phyloP scores from a whole-genome alignment of 2,888 invertebrate genomes.

The Cephus pulcher region DNA sequence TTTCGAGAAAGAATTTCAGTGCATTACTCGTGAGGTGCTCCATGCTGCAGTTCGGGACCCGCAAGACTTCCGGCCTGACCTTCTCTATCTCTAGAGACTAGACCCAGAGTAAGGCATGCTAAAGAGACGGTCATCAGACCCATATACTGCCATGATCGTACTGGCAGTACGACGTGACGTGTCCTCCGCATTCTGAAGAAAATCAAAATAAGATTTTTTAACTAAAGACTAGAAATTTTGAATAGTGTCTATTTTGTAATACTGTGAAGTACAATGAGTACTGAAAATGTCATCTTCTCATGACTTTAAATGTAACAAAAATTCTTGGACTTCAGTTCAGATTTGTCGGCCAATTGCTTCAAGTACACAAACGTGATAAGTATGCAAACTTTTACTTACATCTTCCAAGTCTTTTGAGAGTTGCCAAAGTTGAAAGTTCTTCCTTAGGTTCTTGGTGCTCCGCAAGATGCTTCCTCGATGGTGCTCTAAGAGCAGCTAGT shows the following conservation, averaged over 20 bases:
- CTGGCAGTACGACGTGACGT: constrained; percentile 56
- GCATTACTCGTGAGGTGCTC: constrained; percentile 57
- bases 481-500: constrained; percentile 32
- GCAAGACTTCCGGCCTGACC: constrained; percentile 58
- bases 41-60: constrained; percentile 57
- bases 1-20: neutral
- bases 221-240: neutral
- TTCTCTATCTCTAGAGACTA: constrained; percentile 58
- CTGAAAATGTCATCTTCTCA: neutral
- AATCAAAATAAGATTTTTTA: neutral
- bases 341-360: neutral
- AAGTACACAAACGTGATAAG: neutral
- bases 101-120: constrained; percentile 58
- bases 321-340: neutral
- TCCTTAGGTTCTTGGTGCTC: neutral
- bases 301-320: neutral
- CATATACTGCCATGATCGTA: constrained; percentile 58
- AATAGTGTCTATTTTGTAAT: neutral
- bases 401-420: neutral
- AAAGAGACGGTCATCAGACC: constrained; percentile 59
- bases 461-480: constrained; percentile 31
- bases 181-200: constrained; percentile 52
- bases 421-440: neutral
- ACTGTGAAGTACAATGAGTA: neutral
- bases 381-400: neutral